Percentiles rank a stretch among this genome's conserved stretches.
Evolutionary conservation across 2,113 vertebrate species (phyloP).

Genomic region (Manacus vitellinus): DNA sequence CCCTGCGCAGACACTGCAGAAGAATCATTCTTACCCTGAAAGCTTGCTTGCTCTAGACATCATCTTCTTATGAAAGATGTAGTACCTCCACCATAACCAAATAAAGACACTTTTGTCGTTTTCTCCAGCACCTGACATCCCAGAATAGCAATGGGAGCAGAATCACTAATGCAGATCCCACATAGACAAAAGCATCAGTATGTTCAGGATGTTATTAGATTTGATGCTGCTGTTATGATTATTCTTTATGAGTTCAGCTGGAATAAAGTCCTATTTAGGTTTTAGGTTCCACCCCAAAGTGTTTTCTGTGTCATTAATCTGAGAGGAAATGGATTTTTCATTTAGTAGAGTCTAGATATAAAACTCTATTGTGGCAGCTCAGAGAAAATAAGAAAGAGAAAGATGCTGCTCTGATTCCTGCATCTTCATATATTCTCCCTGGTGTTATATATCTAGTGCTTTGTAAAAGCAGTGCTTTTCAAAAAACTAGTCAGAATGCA

Average conservation of each 20-base stretch:
- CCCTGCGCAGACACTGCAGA: not conserved
- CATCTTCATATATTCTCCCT: not conserved
- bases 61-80: not conserved
- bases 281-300: not conserved
- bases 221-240: not conserved
- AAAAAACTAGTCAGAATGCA: not conserved
- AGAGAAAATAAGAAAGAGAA: not conserved
- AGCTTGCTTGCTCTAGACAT: not conserved
- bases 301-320: conserved; percentile 26
- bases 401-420: not conserved
- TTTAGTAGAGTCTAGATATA: conserved; percentile 3
- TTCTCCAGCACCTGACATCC: not conserved
- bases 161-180: not conserved
- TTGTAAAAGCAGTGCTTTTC: not conserved
- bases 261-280: not conserved
- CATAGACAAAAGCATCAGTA: not conserved
- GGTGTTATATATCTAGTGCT: not conserved
- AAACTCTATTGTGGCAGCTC: not conserved
- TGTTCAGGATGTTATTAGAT: not conserved
- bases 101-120: not conserved
- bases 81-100: not conserved
- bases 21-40: not conserved
- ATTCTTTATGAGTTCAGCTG: not conserved
- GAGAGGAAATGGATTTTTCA: conserved; percentile 29
- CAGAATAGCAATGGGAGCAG: not conserved